phyloP scores from a whole-genome alignment of 2,113 vertebrate genomes.

The Gracilinanus agilis region DNA sequence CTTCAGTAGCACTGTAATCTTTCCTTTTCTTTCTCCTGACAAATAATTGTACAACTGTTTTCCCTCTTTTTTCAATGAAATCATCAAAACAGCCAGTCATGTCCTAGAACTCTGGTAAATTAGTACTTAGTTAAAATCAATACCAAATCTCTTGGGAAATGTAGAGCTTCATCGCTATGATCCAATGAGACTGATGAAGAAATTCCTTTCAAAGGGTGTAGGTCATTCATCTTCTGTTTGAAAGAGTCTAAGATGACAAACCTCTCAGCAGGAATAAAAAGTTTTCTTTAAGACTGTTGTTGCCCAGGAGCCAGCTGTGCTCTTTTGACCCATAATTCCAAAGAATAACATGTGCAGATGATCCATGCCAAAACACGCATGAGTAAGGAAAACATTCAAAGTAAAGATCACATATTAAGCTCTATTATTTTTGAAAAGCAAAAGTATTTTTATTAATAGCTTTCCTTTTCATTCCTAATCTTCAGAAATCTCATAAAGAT shows the following conservation, averaged over 20 bases:
- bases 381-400: not conserved
- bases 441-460: slow-evolving; percentile 34
- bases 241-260: not conserved
- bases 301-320: not conserved
- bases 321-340: not conserved
- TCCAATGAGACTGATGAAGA: not conserved
- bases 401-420: not conserved
- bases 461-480: not conserved
- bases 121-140: not conserved
- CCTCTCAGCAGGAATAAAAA: not conserved
- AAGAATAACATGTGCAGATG: not conserved
- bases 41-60: not conserved
- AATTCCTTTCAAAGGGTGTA: not conserved
- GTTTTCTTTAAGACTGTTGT: not conserved
- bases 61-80: not conserved
- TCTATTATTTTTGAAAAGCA: not conserved
- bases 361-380: not conserved
- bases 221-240: not conserved
- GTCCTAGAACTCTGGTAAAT: not conserved
- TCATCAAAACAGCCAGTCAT: not conserved
- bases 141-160: not conserved
- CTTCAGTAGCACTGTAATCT: not conserved
- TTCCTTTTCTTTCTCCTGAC: not conserved
- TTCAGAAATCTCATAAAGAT: slow-evolving; percentile 19
- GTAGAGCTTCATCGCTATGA: not conserved